phyloP scores from a whole-genome alignment of 2,888 invertebrate genomes.

The Miltochrista miniata region DNA sequence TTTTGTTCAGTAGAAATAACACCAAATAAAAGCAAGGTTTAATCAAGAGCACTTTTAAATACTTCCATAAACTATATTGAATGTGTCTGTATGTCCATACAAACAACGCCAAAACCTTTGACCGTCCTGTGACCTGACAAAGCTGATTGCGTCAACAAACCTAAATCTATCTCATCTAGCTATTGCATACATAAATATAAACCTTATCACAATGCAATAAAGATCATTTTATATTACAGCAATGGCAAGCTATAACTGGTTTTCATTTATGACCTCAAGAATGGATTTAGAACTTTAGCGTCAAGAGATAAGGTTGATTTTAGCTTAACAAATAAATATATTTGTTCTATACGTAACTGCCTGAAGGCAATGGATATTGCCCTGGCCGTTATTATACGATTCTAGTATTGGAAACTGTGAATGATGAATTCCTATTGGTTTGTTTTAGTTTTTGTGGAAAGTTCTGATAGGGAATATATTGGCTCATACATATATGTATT shows the following conservation, averaged over 20 bases:
- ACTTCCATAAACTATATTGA: constrained; percentile 16
- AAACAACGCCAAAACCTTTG: constrained; percentile 35
- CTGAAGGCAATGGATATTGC: constrained; percentile 64
- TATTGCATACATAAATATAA: constrained; percentile 1
- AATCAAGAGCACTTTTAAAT: constrained; percentile 7
- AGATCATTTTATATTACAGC: constrained; percentile 6
- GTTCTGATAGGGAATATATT: constrained; percentile 41
- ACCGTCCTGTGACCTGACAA: constrained; percentile 39
- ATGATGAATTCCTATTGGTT: constrained; percentile 55
- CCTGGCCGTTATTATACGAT: constrained; percentile 56
- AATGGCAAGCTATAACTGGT: constrained; percentile 5
- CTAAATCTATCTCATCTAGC: constrained; percentile 22
- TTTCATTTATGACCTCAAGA: background rate
- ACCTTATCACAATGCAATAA: constrained; percentile 11
- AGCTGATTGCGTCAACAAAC: constrained; percentile 47
- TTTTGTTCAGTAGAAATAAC: too few species aligned
- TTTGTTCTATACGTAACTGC: constrained; percentile 49
- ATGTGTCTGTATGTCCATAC: constrained; percentile 20
- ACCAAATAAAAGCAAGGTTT: too few species aligned
- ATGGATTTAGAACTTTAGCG: constrained; percentile 13
- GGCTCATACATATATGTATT: constrained; percentile 35
- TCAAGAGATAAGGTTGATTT: constrained; percentile 10
- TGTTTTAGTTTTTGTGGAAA: constrained; percentile 42
- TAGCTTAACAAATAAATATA: constrained; percentile 14
- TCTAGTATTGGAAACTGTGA: constrained; percentile 50